Evolutionary conservation across 2,888 invertebrate species (phyloP).

Genomic region (Nemotelus nigrinus): DNA sequence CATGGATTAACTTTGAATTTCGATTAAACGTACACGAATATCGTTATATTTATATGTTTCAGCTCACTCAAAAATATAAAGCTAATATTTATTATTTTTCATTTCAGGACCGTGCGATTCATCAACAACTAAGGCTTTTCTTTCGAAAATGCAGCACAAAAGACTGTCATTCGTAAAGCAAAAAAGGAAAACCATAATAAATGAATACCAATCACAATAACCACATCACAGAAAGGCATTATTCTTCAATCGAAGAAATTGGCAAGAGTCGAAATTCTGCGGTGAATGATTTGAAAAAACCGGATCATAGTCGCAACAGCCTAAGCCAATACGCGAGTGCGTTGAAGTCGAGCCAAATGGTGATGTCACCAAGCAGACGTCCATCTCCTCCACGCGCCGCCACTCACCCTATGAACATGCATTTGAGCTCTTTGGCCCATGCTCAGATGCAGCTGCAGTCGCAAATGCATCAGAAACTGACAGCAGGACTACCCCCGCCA

Average conservation of each 20-base stretch:
- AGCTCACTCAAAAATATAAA: no score
- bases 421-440: conserved; percentile 62
- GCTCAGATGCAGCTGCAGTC: conserved; percentile 63
- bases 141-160: no score
- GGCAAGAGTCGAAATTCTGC: neutral
- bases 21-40: no score
- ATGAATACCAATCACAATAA: conserved; percentile 53
- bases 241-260: neutral
- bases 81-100: no score
- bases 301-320: conserved; percentile 22
- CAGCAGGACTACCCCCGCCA: conserved; percentile 57
- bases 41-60: no score
- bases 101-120: no score
- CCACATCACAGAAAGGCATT: conserved; percentile 47
- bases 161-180: no score
- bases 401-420: conserved; percentile 66
- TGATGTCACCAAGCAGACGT: conserved; percentile 76
- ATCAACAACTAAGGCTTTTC: no score
- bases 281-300: neutral
- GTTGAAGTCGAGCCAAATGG: conserved; percentile 60
- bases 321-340: conserved; percentile 39
- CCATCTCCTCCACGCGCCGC: conserved; percentile 70
- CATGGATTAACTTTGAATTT: no score
- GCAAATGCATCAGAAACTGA: conserved; percentile 63
- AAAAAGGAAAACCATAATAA: conserved; percentile 17